Evolutionary conservation across 2,797 vertebrate species (phyloP), one percentile per base, ranked within the genome.

Genomic region (Xenentodon cancila): DNA sequence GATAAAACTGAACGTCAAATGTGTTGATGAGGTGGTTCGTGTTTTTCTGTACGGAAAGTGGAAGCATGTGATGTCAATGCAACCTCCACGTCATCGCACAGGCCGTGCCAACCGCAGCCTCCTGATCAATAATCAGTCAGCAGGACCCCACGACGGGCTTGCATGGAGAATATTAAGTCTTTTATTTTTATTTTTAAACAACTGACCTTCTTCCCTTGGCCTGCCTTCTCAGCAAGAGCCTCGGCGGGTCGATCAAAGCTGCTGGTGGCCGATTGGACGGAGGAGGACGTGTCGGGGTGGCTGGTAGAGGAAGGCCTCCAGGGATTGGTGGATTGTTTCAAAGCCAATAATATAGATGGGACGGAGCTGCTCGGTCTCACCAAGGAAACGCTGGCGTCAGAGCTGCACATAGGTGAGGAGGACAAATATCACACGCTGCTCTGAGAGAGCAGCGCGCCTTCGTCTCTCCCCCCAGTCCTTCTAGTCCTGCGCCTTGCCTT

Each of bases 361-460:
- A 92, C 91, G 18, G 96, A 98, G 83, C 91, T 99, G 19, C 85
- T 98, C 43, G 79, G 77, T 60, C 95, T 99, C 80, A 97, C 92
- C 72, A 97, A 96, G 85, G 95, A 99, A 75, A 94, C 90, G 8
- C 91, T 99, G 84, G 77, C 86, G 67, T 91, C 92, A 62, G 97
- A 99, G 77, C 92, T 99, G 79, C 94, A 93, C 89, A 95, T 99
- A 60, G 97, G 98, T 99, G 95, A 95, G 93, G 64, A 77, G 43
- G 44, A 76, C 51, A 20, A 59, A 37, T 59, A 53, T 74, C 66
- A 61, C 84, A 68, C 61, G 4, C 45, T 12, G 65, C 48, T 71
- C 57, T 45, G 25, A 22, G 61, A 20, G 32, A 43, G 64, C 9
- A 68, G 51, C 6, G 4, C 9, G 71, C 18, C 51, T 37, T 64